Conservation (phyloP, 2,113 vertebrate species). For the Crypturellus undulatus region DNA sequence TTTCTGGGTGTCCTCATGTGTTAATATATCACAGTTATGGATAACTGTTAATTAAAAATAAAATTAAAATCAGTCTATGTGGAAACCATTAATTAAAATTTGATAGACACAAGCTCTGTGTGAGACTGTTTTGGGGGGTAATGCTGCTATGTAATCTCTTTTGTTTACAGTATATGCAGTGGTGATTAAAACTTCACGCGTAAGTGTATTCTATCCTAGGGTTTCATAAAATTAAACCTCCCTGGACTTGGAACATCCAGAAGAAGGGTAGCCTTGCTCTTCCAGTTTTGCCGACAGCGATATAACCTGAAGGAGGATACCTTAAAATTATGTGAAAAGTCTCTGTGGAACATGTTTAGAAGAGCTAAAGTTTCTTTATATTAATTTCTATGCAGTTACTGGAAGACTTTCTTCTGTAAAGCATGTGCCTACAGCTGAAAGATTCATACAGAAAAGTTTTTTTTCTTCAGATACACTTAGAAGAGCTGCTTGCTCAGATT, state of each 20-base stretch:
- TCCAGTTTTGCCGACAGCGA: not conserved
- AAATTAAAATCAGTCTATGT: not conserved
- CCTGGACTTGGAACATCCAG: not conserved
- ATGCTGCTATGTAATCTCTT: not conserved
- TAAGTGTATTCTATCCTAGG: not conserved
- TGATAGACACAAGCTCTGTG: not conserved
- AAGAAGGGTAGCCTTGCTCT: not conserved
- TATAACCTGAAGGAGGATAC: not conserved
- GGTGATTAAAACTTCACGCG: not conserved
- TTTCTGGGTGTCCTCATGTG: not conserved
- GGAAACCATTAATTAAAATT: not conserved
- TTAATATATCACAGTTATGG: not conserved
- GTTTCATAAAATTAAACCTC: not conserved
- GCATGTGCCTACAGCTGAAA: not conserved
- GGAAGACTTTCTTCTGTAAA: not conserved
- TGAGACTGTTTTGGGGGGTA: not conserved
- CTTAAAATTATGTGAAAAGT: not conserved
- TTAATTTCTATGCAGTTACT: not conserved
- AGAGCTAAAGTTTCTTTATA: constrained; percentile 15
- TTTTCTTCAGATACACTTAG: not conserved
- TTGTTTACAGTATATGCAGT: not conserved
- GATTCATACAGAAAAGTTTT: not conserved
- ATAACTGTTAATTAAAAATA: not conserved
- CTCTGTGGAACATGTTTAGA: not conserved
- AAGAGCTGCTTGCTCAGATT: not conserved